These are phyloP conservation scores for Mellilla xanthometata DNA, from an alignment of 2,888 invertebrate genomes.

Conservation along the genomic window DNA sequence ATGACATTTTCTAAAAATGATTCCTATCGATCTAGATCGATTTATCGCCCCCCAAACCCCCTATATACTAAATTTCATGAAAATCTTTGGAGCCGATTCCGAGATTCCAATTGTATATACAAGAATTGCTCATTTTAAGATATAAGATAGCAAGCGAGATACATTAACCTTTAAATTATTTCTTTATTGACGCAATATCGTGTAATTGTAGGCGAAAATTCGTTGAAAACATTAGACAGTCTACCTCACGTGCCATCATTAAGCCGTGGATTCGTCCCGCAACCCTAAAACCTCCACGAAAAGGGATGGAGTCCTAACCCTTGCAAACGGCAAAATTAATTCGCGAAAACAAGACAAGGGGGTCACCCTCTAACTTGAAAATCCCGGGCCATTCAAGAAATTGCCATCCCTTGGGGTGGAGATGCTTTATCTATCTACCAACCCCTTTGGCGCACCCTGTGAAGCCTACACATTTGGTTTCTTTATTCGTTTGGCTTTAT, in stretches of 20 bases:
- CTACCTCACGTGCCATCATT: slow-evolving; percentile 6
- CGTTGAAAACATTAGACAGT: slow-evolving; percentile 1
- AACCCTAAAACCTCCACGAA: slow-evolving; percentile 20
- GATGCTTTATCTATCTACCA: slow-evolving; percentile 53
- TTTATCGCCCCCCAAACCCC: no score
- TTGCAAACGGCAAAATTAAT: slow-evolving; percentile 53
- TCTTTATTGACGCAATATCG: no score
- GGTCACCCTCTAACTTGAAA: slow-evolving; percentile 40
- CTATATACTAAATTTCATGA: no score
- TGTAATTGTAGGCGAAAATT: not conserved
- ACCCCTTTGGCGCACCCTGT: slow-evolving; percentile 33
- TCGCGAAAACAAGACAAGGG: slow-evolving; percentile 51
- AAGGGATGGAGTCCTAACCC: slow-evolving; percentile 35
- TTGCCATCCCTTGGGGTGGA: slow-evolving; percentile 53
- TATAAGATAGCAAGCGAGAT: no score
- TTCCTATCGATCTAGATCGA: no score
- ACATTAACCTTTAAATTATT: no score
- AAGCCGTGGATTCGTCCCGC: slow-evolving; percentile 10
- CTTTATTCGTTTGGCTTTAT: not conserved
- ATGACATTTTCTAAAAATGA: no score
- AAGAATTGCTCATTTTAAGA: no score
- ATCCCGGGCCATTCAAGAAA: slow-evolving; percentile 63
- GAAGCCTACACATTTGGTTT: slow-evolving; percentile 7
- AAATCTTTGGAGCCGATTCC: no score
- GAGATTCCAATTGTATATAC: no score